Base-by-base conservation (phyloP, 2,797 vertebrate genomes). In the Carapus acus region DNA sequence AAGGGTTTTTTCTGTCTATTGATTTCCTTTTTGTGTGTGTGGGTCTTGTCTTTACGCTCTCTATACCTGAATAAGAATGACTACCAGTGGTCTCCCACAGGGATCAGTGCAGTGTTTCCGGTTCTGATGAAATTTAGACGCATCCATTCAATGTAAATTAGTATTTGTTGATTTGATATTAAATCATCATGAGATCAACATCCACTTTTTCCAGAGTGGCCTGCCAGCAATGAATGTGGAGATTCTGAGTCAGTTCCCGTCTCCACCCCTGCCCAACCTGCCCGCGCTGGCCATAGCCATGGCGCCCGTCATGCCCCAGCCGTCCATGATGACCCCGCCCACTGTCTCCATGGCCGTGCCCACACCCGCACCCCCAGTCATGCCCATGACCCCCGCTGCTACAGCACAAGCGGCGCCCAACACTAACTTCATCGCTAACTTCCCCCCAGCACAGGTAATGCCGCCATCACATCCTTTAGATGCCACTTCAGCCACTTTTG, bases 221-320 rank as follows among this genome's bases (percentile, higher is more conserved):
- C 88, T 96, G 51, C 92, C 92, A 22, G 87, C 89, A 6, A 86
- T 97, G 86, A 96, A 89, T 74, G 87, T 94, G 7, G 96, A 99
- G 15, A 88, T 93, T 69, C 81, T 99, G 59, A 90, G 80, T 83
- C 95, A 97, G 85, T 97, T 96, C 64, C 89, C 95, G 4, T 87
- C 92, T 6, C 92, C 96, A 7, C 96, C 94, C 0, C 72, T 98
- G 49, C 96, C 96, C 74, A 94, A 90, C 40, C 75, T 99, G 65
- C 92, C 87, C 0, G 89, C 91, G 4, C 83, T 94, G 74, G 78
- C 91, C 3, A 80, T 95, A 86, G 77, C 90, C 4, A 85, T 97
- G 79, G 84, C 92, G 8, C 50, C 83, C 0, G 83, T 86, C 54
- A 76, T 64, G 61, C 83, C 51, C 14, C 88, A 21, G 71, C 88